Evolutionary conservation across 2,888 invertebrate genomes (phyloP).

Genomic region (Deilephila elpenor): DNA sequence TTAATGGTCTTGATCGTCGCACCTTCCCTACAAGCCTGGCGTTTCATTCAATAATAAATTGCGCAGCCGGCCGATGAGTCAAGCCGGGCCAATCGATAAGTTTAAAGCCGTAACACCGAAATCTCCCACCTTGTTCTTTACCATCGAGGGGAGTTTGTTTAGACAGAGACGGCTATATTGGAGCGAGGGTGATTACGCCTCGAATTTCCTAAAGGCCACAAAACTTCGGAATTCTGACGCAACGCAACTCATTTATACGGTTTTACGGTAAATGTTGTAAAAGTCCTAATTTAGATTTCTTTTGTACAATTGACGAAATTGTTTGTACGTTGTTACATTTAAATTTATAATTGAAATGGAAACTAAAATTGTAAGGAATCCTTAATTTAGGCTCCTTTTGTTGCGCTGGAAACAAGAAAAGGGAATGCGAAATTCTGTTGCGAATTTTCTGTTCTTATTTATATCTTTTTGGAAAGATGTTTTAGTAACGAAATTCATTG

Average conservation of each 20-base stretch:
- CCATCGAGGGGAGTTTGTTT: constrained; percentile 2
- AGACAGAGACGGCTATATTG: constrained; percentile 9
- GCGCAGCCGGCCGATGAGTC: constrained; percentile 11
- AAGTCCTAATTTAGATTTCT: neutral
- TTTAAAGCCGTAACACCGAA: constrained; percentile 1
- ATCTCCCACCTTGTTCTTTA: constrained; percentile 14
- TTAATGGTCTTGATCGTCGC: neutral
- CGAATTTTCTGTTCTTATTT: neutral
- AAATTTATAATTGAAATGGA: neutral
- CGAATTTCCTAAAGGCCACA: neutral
- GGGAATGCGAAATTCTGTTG: neutral
- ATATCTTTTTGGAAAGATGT: neutral
- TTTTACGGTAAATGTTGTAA: neutral
- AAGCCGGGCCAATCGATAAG: constrained; percentile 20
- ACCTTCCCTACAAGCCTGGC: neutral
- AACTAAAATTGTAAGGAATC: neutral
- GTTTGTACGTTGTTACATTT: neutral
- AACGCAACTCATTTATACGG: neutral
- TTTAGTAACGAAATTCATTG: neutral
- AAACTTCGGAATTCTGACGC: constrained; percentile 19
- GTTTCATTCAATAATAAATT: constrained; percentile 22
- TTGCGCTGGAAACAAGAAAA: neutral
- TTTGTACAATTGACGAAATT: neutral
- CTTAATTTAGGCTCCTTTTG: constrained; percentile 5
- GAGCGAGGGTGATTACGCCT: constrained; percentile 4